Base-by-base conservation (phyloP, 2,888 invertebrate genomes). In the Aphodius sticticus region DNA sequence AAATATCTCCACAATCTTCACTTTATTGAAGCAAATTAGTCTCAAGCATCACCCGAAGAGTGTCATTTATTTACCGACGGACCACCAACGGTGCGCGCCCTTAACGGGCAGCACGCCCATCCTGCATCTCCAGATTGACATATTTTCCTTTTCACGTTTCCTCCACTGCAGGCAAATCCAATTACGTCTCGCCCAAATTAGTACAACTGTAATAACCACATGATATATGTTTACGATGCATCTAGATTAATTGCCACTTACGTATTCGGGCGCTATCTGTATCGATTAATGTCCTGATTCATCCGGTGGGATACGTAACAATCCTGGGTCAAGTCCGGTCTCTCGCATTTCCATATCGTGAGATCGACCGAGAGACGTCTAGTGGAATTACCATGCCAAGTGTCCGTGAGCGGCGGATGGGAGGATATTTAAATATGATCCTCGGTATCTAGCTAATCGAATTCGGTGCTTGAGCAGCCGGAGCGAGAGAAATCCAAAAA, bases 21-120 rank as follows among this genome's bases (percentile, higher is more conserved):
- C 53, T 53, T 53, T 53, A 53, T 53, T 53, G 53, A 53, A 53
- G 53, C 53, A 53, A 53, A 53, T 53, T 53, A 53, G 53, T 53
- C 53, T 53, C 53, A 53, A 53, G 53, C 53, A 53, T 53, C 53
- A 53, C 53, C 53, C 53, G 53, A 9, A 53, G 53, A 53, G 53
- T 53, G 53, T 53, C 53, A 53, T 53, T 53, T 53, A 53, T 53
- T 53, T 53, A 53, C 53, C 12, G 9, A 53, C 26, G 12, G 53
- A 53, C 53, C 53, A 53, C 53, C 53, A 12, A 7, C 53, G 53
- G 26, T 26, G 26, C 26, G 26, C 26, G 1, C 7, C 53, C 53
- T 53, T 5, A 5, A 53, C 53, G 53, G 7, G 7, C 53, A 53
- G 9, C 53, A 53, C 53, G 53, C 53, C 53, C 7, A 53, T 53